A percentile compares a stretch with the other conserved stretches of the same genome.
phyloP scores from a whole-genome alignment of 2,113 vertebrate genomes.

The Microcebus jonahi region DNA sequence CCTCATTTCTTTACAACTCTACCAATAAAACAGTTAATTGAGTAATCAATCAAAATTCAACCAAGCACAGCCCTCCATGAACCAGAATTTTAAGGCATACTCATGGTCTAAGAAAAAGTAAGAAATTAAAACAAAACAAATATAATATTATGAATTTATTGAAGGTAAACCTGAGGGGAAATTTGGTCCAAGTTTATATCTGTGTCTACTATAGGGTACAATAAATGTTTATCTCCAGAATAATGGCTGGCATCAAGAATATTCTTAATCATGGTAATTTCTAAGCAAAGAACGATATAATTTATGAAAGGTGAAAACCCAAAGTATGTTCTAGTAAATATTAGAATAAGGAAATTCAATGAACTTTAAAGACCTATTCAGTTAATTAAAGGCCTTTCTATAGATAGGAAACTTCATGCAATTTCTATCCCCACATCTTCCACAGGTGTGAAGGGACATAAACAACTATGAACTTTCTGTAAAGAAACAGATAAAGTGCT shows the following conservation, averaged over 20 bases:
- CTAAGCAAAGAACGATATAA: neutral
- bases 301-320: neutral
- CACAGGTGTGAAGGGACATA: neutral
- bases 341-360: neutral
- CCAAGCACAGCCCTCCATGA: neutral
- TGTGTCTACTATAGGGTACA: neutral
- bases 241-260: neutral
- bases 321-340: neutral
- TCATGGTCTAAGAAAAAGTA: neutral
- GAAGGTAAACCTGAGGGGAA: constrained; percentile 29
- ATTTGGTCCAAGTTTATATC: constrained; percentile 7
- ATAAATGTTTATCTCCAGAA: neutral
- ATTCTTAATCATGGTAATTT: neutral
- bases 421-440: neutral
- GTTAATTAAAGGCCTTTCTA: neutral
- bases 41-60: constrained; percentile 49
- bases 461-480: neutral
- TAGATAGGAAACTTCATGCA: neutral
- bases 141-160: constrained; percentile 12
- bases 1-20: neutral
- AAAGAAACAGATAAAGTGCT: neutral
- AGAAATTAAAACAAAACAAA: constrained; percentile 44
- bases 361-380: neutral
- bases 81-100: neutral
- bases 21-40: constrained; percentile 53